Evolutionary conservation across 1,140 invertebrate species (phyloP).

Genomic region (Papilio machaon): DNA sequence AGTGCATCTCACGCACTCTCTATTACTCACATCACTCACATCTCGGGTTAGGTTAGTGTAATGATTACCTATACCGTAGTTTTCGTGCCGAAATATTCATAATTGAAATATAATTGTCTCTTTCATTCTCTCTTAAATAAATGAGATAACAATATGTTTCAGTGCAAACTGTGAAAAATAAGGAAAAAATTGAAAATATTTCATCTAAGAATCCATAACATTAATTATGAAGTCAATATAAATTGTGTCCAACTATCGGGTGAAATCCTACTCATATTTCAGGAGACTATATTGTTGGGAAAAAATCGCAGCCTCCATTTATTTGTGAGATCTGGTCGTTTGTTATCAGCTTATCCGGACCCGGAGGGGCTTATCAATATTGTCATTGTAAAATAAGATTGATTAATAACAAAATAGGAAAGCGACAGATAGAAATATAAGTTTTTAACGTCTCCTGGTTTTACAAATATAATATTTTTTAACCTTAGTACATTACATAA

Average conservation of each 20-base stretch:
- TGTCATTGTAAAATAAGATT: background rate
- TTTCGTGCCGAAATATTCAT: too few species aligned
- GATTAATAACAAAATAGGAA: background rate
- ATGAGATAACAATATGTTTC: too few species aligned
- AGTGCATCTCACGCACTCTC: too few species aligned
- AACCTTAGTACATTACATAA: too few species aligned
- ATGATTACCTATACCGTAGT: too few species aligned
- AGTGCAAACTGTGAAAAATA: background rate
- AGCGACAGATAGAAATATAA: too few species aligned
- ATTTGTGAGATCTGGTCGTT: background rate
- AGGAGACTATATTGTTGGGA: background rate
- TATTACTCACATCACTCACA: too few species aligned
- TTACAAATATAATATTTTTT: too few species aligned
- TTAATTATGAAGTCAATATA: constrained; percentile 10
- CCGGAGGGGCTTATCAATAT: background rate
- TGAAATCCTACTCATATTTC: constrained; percentile 9
- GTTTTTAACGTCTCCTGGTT: too few species aligned
- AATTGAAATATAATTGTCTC: too few species aligned
- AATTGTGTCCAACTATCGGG: background rate
- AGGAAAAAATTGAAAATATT: background rate
- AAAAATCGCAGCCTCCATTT: constrained; percentile 17
- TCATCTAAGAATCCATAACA: background rate
- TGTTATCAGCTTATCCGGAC: constrained; percentile 1
- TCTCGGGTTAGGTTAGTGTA: too few species aligned
- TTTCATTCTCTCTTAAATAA: too few species aligned